Conservation (phyloP, 35 echinoderm and acorn worm genomes). For the Stichopus chloronotus region DNA sequence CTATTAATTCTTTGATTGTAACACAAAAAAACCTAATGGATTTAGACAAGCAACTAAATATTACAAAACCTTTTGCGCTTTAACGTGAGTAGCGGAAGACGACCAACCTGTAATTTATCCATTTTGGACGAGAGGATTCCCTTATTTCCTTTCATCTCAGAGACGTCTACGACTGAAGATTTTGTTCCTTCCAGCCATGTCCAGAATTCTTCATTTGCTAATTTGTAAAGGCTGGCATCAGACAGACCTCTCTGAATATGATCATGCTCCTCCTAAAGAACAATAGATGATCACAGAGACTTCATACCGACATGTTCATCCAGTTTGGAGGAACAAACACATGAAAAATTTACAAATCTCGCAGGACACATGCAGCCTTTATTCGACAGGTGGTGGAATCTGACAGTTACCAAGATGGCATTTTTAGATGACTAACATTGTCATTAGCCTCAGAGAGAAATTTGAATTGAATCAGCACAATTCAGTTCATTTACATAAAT, state of each 20-base stretch:
- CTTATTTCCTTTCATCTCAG: slow-evolving; percentile 27
- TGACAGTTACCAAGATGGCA: no score
- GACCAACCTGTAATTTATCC: slow-evolving; percentile 41
- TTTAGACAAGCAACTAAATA: neutral
- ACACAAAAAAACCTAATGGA: no score
- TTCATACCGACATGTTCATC: neutral
- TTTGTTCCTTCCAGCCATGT: neutral
- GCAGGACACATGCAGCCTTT: neutral
- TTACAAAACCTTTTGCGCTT: neutral
- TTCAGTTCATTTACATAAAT: no score
- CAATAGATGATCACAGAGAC: neutral
- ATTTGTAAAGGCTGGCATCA: slow-evolving; percentile 27
- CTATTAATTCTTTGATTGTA: no score
- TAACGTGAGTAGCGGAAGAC: neutral
- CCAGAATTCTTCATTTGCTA: slow-evolving; percentile 33
- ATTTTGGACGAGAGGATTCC: slow-evolving; percentile 18
- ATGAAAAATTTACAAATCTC: neutral
- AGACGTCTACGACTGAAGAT: neutral
- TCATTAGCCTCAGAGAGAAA: no score
- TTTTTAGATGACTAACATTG: no score
- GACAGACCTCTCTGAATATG: slow-evolving; percentile 38
- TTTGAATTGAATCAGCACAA: no score
- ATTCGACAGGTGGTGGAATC: no score
- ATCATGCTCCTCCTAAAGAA: slow-evolving; percentile 14
- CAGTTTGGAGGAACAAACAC: neutral